A percentile compares a stretch with the other conserved stretches of the same genome.
phyloP scores from a whole-genome alignment of 2,888 invertebrate species.

The Calliopum simillimum region DNA sequence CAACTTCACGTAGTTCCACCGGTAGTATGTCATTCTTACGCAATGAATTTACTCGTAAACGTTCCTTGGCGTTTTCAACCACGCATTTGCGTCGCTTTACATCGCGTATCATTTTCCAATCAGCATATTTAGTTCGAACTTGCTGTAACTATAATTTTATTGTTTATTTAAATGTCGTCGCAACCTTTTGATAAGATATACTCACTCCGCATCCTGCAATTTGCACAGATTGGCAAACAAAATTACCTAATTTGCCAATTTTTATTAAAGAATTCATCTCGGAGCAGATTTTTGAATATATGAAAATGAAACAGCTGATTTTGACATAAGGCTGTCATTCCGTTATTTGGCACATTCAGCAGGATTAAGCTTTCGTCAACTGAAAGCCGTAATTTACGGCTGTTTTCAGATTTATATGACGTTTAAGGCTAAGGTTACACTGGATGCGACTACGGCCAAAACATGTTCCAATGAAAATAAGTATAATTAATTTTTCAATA shows the following conservation, averaged over 20 bases:
- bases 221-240: slow-evolving; percentile 57
- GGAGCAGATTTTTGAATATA: too few relatives aligned
- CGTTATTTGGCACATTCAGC: too few relatives aligned
- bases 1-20: slow-evolving; percentile 80
- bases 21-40: slow-evolving; percentile 90
- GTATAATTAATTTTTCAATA: too few relatives aligned
- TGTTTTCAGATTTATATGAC: too few relatives aligned
- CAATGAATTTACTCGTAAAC: slow-evolving; percentile 84
- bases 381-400: too few relatives aligned
- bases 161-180: background rate
- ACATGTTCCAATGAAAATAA: too few relatives aligned
- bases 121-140: slow-evolving; percentile 81
- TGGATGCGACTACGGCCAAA: too few relatives aligned
- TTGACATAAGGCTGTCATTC: too few relatives aligned
- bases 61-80: slow-evolving; percentile 79
- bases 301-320: too few relatives aligned
- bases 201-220: slow-evolving; percentile 60
- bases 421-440: too few relatives aligned
- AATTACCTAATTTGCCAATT: slow-evolving; percentile 50
- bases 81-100: slow-evolving; percentile 83
- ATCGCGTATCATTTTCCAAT: slow-evolving; percentile 88
- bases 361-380: too few relatives aligned
- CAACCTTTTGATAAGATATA: background rate
- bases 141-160: slow-evolving; percentile 74
- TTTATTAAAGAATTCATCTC: slow-evolving; percentile 57